Evolutionary conservation across 1,140 invertebrate genomes (phyloP).

Genomic region (Lepidostoma basale): DNA sequence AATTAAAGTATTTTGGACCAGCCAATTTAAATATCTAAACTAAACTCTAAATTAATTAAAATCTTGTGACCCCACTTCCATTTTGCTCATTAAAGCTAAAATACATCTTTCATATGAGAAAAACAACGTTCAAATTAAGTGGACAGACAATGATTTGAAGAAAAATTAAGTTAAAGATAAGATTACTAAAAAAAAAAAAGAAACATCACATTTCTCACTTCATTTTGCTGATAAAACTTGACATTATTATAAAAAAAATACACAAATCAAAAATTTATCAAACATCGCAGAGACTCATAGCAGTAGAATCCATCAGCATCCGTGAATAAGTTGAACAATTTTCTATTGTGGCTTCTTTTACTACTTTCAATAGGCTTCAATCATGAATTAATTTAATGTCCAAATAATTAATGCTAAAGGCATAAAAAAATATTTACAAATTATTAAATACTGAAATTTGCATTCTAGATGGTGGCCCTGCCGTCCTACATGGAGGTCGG

Average conservation of each 20-base stretch:
- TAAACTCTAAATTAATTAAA: slow-evolving; percentile 13
- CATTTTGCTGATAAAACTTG: too few relatives aligned
- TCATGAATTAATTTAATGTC: background rate
- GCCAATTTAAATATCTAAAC: slow-evolving; percentile 10
- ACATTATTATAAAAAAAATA: too few relatives aligned
- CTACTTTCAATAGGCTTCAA: background rate
- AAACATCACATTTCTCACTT: too few relatives aligned
- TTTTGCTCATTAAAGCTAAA: slow-evolving; percentile 16
- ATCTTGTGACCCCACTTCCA: slow-evolving; percentile 12
- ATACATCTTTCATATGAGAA: too few relatives aligned
- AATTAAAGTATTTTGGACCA: slow-evolving; percentile 26
- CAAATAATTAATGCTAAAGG: slow-evolving; percentile 20
- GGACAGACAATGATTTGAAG: too few relatives aligned
- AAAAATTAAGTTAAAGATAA: too few relatives aligned
- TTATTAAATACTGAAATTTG: slow-evolving; percentile 25
- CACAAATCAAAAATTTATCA: background rate
- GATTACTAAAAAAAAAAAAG: too few relatives aligned
- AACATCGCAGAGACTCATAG: background rate
- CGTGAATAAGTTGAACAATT: background rate
- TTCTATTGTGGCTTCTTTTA: background rate
- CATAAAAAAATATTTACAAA: slow-evolving; percentile 23
- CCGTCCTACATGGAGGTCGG: slow-evolving; percentile 75
- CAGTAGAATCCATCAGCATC: background rate
- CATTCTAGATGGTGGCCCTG: background rate
- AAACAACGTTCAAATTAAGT: too few relatives aligned